Conservation (phyloP, 2,113 vertebrate genomes). For the Microcebus ravelobensis region DNA sequence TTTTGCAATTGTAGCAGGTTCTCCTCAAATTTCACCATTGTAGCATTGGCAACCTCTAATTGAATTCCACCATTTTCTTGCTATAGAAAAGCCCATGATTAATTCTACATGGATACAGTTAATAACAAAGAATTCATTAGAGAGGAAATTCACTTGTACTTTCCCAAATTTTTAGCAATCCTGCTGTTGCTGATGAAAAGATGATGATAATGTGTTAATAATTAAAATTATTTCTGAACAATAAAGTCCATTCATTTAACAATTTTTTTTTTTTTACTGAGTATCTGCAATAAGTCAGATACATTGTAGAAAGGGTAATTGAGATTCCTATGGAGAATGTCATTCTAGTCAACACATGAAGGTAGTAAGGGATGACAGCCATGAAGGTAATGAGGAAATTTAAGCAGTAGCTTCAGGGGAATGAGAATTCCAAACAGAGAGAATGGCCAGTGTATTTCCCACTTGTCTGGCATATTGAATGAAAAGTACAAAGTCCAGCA, state of each 20-base stretch:
- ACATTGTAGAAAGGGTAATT: neutral
- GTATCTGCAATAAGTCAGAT: neutral
- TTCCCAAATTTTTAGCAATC: neutral
- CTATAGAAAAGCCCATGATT: neutral
- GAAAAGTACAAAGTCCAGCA: neutral
- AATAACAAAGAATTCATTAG: slow-evolving; percentile 2
- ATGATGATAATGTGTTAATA: neutral
- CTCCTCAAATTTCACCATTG: neutral
- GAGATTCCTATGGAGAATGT: neutral
- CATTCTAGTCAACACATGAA: neutral
- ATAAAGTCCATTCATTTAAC: neutral
- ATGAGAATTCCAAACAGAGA: neutral
- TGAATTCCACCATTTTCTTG: neutral
- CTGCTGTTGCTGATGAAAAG: neutral
- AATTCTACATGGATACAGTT: neutral
- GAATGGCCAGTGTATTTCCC: neutral
- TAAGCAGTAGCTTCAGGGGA: neutral
- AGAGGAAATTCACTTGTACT: neutral
- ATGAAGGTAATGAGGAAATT: neutral
- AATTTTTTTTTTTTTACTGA: neutral
- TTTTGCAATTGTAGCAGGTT: neutral
- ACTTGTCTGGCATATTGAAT: neutral
- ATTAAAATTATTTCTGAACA: neutral
- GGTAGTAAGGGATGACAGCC: neutral
- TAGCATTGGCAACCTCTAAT: neutral